Evolutionary conservation across 2,888 invertebrate genomes (phyloP).

Genomic region (Cephonodes hylas): DNA sequence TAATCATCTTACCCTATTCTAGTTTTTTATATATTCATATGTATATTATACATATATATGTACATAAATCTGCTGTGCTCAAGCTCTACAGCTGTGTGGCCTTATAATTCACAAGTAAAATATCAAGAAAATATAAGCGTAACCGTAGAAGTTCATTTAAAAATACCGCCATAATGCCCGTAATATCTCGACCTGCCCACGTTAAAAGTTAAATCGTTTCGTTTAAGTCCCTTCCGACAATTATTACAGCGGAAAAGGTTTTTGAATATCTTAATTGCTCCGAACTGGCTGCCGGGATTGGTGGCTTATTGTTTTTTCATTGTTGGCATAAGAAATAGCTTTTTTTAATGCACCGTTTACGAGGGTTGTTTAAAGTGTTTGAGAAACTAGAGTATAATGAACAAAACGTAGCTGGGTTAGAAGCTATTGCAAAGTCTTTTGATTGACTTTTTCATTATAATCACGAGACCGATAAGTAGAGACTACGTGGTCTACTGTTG

Average conservation of each 20-base stretch:
- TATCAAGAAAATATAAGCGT: background rate
- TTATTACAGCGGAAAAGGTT: conserved; percentile 1
- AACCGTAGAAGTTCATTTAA: background rate
- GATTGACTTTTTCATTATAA: no score
- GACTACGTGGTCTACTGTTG: no score
- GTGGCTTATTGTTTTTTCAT: background rate
- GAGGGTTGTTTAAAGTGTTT: background rate
- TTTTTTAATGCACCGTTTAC: background rate
- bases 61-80: no score
- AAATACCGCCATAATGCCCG: background rate
- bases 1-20: no score
- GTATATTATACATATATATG: no score
- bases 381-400: no score
- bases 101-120: no score
- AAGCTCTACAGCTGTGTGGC: no score
- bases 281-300: background rate
- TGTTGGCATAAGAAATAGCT: background rate
- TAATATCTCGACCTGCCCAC: background rate
- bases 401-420: background rate
- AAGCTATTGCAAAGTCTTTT: no score
- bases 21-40: no score
- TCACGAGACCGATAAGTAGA: no score
- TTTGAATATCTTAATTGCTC: conserved; percentile 1
- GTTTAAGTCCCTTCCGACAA: background rate
- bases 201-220: background rate